Conservation (phyloP, 2,113 vertebrate species). For the Centrocercus urophasianus region DNA sequence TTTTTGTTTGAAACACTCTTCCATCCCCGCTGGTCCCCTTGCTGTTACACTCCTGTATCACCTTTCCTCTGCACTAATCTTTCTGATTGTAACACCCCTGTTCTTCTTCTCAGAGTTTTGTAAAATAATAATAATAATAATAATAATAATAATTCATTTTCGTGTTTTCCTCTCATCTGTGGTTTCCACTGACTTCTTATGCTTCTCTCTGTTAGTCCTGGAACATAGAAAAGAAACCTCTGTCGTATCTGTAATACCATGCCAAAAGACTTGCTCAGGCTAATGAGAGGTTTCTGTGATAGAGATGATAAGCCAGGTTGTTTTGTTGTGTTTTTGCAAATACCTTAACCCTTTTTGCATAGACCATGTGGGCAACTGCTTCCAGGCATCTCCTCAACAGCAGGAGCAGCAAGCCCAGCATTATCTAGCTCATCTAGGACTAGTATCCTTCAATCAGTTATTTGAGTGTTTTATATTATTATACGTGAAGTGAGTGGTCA, state of each 20-base stretch:
- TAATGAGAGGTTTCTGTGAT: neutral
- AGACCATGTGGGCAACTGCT: neutral
- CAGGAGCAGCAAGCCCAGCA: neutral
- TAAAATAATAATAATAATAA: neutral
- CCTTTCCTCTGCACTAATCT: no score
- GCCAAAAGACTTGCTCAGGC: neutral
- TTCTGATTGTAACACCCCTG: no score
- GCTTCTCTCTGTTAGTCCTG: neutral
- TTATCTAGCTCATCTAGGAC: neutral
- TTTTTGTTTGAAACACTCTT: no score
- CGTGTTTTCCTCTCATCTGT: neutral
- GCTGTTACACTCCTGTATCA: no score
- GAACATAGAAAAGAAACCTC: neutral
- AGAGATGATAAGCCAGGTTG: neutral
- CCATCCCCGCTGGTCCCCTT: no score
- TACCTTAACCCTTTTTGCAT: accelerated
- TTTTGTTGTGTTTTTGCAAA: neutral
- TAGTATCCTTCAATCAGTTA: slow-evolving; percentile 13
- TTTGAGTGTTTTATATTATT: slow-evolving; percentile 19
- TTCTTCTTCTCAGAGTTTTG: neutral
- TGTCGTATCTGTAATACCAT: neutral
- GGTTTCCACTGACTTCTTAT: neutral
- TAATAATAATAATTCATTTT: neutral
- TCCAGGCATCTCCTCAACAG: neutral
- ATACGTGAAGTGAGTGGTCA: slow-evolving; percentile 25